phyloP scores from a whole-genome alignment of 2,797 vertebrate species.

The Molothrus aeneus region DNA sequence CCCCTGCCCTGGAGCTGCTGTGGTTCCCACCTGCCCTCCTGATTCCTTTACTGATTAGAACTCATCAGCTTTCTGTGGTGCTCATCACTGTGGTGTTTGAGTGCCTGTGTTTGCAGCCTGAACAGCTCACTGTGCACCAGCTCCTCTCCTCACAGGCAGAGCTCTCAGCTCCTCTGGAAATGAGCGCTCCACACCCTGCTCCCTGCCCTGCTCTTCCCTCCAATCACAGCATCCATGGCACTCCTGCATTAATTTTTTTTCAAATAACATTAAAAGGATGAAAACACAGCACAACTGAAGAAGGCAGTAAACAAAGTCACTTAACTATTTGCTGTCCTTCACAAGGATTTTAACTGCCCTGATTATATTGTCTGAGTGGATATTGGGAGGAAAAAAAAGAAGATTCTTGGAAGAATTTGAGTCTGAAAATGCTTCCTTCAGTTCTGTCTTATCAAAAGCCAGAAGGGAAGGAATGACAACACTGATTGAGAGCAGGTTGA shows the following conservation, averaged over 20 bases:
- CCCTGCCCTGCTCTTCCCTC: not conserved
- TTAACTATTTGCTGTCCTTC: not conserved
- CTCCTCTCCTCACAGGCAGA: not conserved
- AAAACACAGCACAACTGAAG: not conserved
- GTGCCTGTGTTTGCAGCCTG: conserved; percentile 5
- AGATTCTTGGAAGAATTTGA: not conserved
- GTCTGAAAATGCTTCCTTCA: not conserved
- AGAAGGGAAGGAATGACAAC: not conserved
- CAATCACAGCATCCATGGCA: not conserved
- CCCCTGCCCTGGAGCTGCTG: not conserved
- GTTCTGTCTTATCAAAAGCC: not conserved
- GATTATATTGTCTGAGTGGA: not conserved
- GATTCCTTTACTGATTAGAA: conserved; percentile 22
- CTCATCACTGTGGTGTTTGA: conserved; percentile 25
- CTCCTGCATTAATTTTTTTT: not conserved
- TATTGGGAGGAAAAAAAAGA: not conserved
- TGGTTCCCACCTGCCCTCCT: conserved; percentile 2
- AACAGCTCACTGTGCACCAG: not conserved
- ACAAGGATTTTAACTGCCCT: not conserved
- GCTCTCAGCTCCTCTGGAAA: conserved; percentile 11
- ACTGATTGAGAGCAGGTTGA: not conserved
- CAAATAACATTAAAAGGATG: not conserved
- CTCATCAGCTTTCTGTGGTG: conserved; percentile 36
- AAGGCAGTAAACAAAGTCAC: not conserved
- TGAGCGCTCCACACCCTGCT: not conserved